Conservation (phyloP, 2,113 vertebrate genomes). For the Elgaria multicarinata region DNA sequence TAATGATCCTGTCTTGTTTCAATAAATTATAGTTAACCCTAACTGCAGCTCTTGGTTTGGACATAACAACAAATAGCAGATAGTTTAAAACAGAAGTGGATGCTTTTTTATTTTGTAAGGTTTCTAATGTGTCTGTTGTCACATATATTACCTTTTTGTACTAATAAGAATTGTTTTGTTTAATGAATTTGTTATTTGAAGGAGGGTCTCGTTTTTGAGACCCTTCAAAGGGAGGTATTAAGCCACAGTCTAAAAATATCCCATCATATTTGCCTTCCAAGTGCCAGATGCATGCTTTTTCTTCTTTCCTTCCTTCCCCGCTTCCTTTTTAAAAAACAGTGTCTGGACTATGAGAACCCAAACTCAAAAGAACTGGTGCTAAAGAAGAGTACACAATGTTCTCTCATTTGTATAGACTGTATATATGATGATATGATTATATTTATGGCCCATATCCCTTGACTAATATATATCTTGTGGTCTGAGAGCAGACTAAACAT, state of each 20-base stretch:
- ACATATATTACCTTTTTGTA: background rate
- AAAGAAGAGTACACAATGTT: slow-evolving; percentile 51
- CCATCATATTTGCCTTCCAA: slow-evolving; percentile 68
- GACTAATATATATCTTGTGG: background rate
- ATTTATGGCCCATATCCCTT: slow-evolving; percentile 22
- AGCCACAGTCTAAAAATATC: slow-evolving; percentile 34
- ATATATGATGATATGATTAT: slow-evolving; percentile 33
- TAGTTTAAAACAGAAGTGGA: background rate
- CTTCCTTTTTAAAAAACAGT: slow-evolving; percentile 39
- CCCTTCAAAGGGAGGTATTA: slow-evolving; percentile 48
- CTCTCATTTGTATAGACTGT: slow-evolving; percentile 51
- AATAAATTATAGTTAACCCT: background rate
- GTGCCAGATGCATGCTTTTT: slow-evolving; percentile 65
- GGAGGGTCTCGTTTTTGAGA: background rate
- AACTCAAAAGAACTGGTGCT: slow-evolving; percentile 66
- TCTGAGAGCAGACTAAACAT: slow-evolving; percentile 27
- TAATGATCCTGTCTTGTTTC: background rate
- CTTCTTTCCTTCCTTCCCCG: slow-evolving; percentile 37
- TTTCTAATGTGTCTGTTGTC: background rate
- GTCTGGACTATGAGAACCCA: slow-evolving; percentile 39
- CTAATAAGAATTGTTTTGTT: background rate
- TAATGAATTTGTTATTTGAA: background rate
- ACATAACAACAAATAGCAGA: background rate
- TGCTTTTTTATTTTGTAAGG: background rate
- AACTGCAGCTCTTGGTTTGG: background rate